A percentile compares a stretch with the other conserved stretches of the same genome.
Conservation (phyloP, 2,888 invertebrate species). For the Drosophila affinis region DNA sequence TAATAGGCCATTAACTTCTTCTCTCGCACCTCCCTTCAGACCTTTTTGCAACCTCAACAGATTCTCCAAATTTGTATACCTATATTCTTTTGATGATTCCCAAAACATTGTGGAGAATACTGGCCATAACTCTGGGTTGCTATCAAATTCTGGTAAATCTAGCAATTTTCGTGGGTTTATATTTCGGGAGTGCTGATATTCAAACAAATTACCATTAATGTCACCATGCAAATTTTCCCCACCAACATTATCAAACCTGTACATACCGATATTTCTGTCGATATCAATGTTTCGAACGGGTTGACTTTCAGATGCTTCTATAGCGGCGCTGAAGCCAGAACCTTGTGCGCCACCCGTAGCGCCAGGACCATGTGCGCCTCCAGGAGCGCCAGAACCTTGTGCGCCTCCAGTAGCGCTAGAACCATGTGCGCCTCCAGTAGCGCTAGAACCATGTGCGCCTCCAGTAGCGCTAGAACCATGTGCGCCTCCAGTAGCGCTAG, state of each 20-base stretch:
- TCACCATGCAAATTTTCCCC: background rate
- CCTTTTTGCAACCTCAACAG: too few species aligned
- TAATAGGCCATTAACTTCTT: too few species aligned
- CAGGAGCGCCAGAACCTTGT: background rate
- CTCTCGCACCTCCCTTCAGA: too few species aligned
- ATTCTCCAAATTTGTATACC: too few species aligned
- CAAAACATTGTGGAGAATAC: background rate
- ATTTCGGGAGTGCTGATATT: background rate
- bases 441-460: background rate
- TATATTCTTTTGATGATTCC: constrained; percentile 5
- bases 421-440: background rate
- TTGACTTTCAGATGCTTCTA: too few species aligned
- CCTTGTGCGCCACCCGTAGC: too few species aligned
- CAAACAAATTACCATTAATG: background rate
- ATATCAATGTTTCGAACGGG: too few species aligned
- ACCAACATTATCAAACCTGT: background rate
- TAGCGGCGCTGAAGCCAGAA: too few species aligned
- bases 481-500: background rate
- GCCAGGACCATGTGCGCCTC: background rate
- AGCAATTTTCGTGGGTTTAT: background rate
- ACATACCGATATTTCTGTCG: background rate
- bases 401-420: background rate
- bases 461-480: background rate
- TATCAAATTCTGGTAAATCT: background rate
- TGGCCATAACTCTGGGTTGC: background rate